Percentiles rank a stretch among this genome's conserved stretches.
phyloP scores from a whole-genome alignment of 2,888 invertebrate species.

The Torymus aiolomorphi region DNA sequence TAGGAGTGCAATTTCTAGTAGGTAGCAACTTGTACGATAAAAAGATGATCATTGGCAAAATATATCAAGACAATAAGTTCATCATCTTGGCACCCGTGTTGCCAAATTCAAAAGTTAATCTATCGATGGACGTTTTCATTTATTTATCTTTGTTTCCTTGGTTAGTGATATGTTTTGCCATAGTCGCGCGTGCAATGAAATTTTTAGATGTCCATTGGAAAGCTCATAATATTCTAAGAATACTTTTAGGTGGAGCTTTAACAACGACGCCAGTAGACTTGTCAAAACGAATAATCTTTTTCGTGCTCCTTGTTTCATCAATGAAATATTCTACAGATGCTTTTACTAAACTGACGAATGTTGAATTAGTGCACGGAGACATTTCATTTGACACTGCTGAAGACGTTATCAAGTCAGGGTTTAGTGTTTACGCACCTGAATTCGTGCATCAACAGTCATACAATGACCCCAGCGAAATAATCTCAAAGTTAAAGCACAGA shows the following conservation, averaged over 20 bases:
- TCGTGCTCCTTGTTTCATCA: not conserved
- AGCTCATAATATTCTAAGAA: not conserved
- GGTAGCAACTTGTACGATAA: constrained; percentile 10
- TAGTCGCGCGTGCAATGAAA: not conserved
- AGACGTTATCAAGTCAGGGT: not conserved
- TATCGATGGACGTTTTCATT: not conserved
- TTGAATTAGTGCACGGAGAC: not conserved
- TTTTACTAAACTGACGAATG: constrained; percentile 6
- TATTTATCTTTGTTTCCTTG: not conserved
- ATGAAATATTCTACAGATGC: constrained; percentile 12
- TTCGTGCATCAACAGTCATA: not conserved
- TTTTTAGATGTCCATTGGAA: constrained; percentile 7
- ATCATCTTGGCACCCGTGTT: constrained; percentile 1
- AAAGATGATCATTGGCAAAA: not conserved
- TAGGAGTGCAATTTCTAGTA: constrained; percentile 12
- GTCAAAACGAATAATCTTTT: not conserved
- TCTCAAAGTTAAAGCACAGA: not conserved
- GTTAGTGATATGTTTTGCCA: not conserved
- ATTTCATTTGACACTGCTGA: constrained; percentile 1
- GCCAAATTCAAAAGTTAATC: not conserved
- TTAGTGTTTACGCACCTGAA: constrained; percentile 6
- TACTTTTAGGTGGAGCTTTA: not conserved
- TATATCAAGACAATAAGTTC: not conserved
- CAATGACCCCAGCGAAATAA: constrained; percentile 14
- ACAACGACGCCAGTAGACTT: not conserved